phyloP scores from a whole-genome alignment of 2,113 vertebrate genomes.

The Struthio camelus region DNA sequence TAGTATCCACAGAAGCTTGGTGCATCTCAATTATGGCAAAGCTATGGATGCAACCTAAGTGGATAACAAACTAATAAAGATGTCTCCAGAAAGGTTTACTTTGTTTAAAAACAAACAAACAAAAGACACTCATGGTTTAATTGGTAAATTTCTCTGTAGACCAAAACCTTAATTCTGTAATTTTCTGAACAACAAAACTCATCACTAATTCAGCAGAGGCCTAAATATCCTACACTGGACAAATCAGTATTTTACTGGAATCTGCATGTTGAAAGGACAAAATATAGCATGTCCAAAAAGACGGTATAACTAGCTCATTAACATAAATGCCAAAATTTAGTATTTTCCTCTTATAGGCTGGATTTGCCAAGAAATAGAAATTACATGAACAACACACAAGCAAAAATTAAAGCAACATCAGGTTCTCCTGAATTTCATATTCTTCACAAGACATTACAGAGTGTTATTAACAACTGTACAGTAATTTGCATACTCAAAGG shows the following conservation, averaged over 20 bases:
- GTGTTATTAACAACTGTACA: neutral
- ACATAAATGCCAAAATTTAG: neutral
- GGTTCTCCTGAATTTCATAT: neutral
- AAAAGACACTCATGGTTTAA: too few species aligned
- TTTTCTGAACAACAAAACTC: neutral
- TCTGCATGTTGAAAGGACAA: neutral
- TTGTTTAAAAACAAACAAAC: too few species aligned
- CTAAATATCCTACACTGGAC: neutral
- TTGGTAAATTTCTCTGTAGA: neutral
- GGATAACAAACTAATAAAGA: neutral
- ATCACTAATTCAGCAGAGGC: neutral
- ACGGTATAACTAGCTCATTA: neutral
- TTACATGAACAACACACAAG: neutral
- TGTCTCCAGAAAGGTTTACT: neutral
- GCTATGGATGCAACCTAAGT: neutral
- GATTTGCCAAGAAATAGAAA: neutral
- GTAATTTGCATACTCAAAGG: neutral
- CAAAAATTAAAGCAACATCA: neutral
- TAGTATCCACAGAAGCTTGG: neutral
- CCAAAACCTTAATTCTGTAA: neutral
- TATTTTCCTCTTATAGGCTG: neutral
- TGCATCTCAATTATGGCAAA: neutral
- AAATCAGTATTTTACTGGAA: neutral
- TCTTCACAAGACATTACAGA: neutral
- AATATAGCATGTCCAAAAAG: neutral